Percentiles rank a stretch among this genome's conserved stretches.
Evolutionary conservation across 2,888 invertebrate genomes (phyloP).

Genomic region (Ephialtes manifestator): DNA sequence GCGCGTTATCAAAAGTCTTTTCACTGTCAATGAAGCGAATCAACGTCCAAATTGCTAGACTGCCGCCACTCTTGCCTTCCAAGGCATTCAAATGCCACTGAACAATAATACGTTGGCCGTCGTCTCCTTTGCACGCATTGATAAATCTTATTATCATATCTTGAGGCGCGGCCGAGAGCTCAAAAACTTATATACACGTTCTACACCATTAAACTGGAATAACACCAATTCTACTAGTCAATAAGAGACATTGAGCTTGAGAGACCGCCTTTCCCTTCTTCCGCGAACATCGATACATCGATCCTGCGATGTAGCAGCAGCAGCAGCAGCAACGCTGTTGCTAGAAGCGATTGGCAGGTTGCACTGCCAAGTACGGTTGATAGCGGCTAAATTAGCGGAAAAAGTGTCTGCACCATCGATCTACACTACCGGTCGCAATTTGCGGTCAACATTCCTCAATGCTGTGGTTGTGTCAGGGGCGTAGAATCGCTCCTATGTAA

Average conservation of each 20-base stretch:
- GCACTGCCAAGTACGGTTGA: constrained; percentile 7
- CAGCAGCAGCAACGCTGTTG: neutral
- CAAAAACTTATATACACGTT: too few relatives aligned
- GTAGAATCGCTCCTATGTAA: neutral
- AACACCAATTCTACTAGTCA: neutral
- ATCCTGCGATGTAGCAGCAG: neutral
- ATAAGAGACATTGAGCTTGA: neutral
- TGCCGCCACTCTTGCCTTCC: constrained; percentile 4
- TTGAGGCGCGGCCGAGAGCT: neutral
- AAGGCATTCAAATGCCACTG: constrained; percentile 13
- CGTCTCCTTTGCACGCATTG: neutral
- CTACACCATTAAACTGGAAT: neutral
- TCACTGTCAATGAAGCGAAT: constrained; percentile 42
- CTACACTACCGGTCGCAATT: constrained; percentile 4
- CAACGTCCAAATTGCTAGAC: constrained; percentile 5
- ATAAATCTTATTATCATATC: constrained; percentile 5
- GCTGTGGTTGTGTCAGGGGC: neutral
- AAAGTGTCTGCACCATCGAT: constrained; percentile 19
- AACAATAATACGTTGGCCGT: neutral
- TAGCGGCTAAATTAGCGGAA: neutral
- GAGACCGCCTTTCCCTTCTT: neutral
- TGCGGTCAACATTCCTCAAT: constrained; percentile 10
- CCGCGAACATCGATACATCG: constrained; percentile 25
- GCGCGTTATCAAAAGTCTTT: neutral
- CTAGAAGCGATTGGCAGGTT: neutral